Conservation (phyloP, 35 echinoderm and acorn worm species). For the Ptychodera flava region DNA sequence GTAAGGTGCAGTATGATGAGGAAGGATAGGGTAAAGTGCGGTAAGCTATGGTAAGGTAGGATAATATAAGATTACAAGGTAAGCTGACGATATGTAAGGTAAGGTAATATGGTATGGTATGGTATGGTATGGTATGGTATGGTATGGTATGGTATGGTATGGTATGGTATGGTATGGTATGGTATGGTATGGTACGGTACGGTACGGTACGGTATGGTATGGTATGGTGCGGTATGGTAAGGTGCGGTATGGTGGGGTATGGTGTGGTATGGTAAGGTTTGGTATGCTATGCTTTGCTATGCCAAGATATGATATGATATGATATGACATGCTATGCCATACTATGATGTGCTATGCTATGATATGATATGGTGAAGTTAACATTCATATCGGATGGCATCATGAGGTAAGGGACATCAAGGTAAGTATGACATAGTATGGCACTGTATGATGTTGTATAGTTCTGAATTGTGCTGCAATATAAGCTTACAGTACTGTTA, state of each 20-base stretch:
- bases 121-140: conserved; percentile 50
- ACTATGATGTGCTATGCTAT: neutral
- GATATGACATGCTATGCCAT: neutral
- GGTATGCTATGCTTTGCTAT: conserved; percentile 8
- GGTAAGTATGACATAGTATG: too few species aligned
- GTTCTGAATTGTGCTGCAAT: too few species aligned
- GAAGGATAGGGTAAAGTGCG: too few species aligned
- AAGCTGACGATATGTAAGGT: too few species aligned
- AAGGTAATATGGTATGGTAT: conserved; percentile 47
- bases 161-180: conserved; percentile 51
- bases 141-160: conserved; percentile 49
- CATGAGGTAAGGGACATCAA: too few species aligned
- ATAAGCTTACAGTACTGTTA: too few species aligned
- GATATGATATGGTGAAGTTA: too few species aligned
- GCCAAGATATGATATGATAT: neutral
- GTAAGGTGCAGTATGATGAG: too few species aligned
- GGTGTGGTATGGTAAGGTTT: conserved; percentile 10
- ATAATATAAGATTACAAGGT: too few species aligned
- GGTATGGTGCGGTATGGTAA: conserved; percentile 33
- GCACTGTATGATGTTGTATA: too few species aligned
- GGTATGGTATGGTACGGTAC: conserved; percentile 56
- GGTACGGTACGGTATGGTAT: conserved; percentile 35
- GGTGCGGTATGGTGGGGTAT: neutral
- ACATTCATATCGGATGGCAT: too few species aligned
- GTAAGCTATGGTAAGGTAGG: too few species aligned